phyloP scores from a whole-genome alignment of 1,140 invertebrate species.

The Ectropis grisescens region DNA sequence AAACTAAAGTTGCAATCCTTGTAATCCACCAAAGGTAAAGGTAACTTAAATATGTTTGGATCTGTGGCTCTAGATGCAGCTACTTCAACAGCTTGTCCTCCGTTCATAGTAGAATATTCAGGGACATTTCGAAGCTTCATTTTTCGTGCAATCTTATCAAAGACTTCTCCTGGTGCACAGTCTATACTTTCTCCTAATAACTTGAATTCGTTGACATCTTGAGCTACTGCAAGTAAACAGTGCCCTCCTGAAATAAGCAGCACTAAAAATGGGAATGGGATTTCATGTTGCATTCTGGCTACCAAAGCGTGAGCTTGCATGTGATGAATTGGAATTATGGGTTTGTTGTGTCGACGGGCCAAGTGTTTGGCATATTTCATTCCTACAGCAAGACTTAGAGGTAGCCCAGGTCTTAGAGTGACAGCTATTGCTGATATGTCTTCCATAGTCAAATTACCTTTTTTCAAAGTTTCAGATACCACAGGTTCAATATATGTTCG shows the following conservation, averaged over 20 bases:
- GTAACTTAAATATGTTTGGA: slow-evolving; percentile 78
- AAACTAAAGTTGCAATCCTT: slow-evolving; percentile 65
- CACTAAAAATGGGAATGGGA: slow-evolving; percentile 92
- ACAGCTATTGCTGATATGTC: slow-evolving; percentile 91
- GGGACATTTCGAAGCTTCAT: slow-evolving; percentile 87
- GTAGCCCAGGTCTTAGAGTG: slow-evolving; percentile 89
- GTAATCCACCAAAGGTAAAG: slow-evolving; percentile 72
- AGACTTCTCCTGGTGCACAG: slow-evolving; percentile 90
- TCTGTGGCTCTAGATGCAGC: slow-evolving; percentile 81
- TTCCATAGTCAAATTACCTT: slow-evolving; percentile 75
- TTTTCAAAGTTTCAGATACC: slow-evolving; percentile 78
- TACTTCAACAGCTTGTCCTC: slow-evolving; percentile 89
- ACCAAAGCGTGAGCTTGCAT: slow-evolving; percentile 98
- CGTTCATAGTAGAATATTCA: slow-evolving; percentile 81
- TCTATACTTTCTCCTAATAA: slow-evolving; percentile 86
- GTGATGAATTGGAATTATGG: slow-evolving; percentile 96
- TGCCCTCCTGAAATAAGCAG: slow-evolving; percentile 94
- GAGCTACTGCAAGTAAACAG: slow-evolving; percentile 85
- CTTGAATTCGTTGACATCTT: slow-evolving; percentile 83
- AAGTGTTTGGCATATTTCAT: slow-evolving; percentile 89
- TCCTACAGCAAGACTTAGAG: slow-evolving; percentile 85
- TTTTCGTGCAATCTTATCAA: slow-evolving; percentile 91
- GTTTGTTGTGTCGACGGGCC: slow-evolving; percentile 79
- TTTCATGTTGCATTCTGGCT: slow-evolving; percentile 75
- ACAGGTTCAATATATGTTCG: slow-evolving; percentile 81